A percentile compares a stretch with the other conserved stretches of the same genome.
phyloP scores from a whole-genome alignment of 1,140 invertebrate species.

The Triops longicaudatus region DNA sequence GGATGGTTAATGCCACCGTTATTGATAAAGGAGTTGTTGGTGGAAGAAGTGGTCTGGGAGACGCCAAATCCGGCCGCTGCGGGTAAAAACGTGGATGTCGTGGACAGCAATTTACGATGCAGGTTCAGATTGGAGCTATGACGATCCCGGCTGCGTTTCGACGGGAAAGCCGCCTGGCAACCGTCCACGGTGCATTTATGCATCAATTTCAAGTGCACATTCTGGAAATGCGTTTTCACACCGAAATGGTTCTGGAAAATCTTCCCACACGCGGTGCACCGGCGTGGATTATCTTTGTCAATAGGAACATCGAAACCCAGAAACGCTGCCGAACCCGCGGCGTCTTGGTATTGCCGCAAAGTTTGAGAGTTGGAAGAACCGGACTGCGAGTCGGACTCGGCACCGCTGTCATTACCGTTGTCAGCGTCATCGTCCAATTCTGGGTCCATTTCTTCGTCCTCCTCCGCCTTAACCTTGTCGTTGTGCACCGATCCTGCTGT shows the following conservation, averaged over 20 bases:
- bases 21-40: constrained; percentile 18
- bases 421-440: constrained; percentile 31
- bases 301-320: constrained; percentile 65
- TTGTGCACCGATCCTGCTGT: neutral
- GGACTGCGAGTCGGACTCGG: constrained; percentile 23
- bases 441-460: constrained; percentile 27
- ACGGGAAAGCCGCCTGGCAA: constrained; percentile 93
- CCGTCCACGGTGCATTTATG: constrained; percentile 92
- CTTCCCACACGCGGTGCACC: constrained; percentile 85
- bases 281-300: constrained; percentile 70
- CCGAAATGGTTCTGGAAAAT: constrained; percentile 90
- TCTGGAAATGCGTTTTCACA: constrained; percentile 93
- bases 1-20: constrained; percentile 21
- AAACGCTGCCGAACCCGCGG: constrained; percentile 18
- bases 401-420: constrained; percentile 23
- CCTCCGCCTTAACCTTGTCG: constrained; percentile 18
- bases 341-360: constrained; percentile 20
- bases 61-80: constrained; percentile 25
- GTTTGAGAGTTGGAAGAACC: constrained; percentile 20
- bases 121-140: constrained; percentile 88
- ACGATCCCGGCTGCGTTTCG: constrained; percentile 81
- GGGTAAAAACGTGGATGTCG: constrained; percentile 47
- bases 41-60: constrained; percentile 2
- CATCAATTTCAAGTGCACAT: constrained; percentile 90
- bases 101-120: constrained; percentile 77